Evolutionary conservation across 2,113 vertebrate species (phyloP).

Genomic region (Varanus salvator): DNA sequence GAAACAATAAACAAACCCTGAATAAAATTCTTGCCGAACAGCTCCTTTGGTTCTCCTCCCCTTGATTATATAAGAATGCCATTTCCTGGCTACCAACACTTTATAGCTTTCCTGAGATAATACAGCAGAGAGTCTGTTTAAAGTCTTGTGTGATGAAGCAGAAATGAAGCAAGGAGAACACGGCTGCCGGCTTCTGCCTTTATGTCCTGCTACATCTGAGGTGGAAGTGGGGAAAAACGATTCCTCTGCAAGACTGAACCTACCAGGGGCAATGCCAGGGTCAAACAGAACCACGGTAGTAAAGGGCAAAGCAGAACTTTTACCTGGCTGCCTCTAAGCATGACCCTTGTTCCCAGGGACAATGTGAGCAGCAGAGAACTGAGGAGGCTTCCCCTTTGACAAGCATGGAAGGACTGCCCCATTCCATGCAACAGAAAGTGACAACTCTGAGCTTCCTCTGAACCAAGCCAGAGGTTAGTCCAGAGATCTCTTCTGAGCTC

Average conservation of each 20-base stretch:
- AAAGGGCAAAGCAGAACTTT: not conserved
- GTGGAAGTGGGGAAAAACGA: not conserved
- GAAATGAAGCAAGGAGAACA: not conserved
- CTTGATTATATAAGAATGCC: not conserved
- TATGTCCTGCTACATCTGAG: not conserved
- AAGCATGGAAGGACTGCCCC: not conserved
- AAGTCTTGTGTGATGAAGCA: slow-evolving; percentile 23
- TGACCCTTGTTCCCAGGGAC: not conserved
- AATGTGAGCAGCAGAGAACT: not conserved
- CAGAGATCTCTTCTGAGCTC: not conserved
- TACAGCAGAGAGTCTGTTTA: not conserved
- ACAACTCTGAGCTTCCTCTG: not conserved
- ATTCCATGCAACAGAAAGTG: not conserved
- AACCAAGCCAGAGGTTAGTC: not conserved
- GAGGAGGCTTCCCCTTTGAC: not conserved
- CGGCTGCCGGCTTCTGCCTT: not conserved
- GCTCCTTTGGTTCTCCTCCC: not conserved
- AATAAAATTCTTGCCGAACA: not conserved
- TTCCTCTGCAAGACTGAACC: not conserved
- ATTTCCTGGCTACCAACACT: not conserved
- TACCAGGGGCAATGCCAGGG: not conserved
- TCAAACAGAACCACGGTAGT: not conserved
- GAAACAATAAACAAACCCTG: not conserved
- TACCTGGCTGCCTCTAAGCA: no score
- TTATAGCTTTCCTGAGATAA: slow-evolving; percentile 4